Evolutionary conservation across 2,113 vertebrate species (phyloP).

Genomic region (Marcusenius ussheri): DNA sequence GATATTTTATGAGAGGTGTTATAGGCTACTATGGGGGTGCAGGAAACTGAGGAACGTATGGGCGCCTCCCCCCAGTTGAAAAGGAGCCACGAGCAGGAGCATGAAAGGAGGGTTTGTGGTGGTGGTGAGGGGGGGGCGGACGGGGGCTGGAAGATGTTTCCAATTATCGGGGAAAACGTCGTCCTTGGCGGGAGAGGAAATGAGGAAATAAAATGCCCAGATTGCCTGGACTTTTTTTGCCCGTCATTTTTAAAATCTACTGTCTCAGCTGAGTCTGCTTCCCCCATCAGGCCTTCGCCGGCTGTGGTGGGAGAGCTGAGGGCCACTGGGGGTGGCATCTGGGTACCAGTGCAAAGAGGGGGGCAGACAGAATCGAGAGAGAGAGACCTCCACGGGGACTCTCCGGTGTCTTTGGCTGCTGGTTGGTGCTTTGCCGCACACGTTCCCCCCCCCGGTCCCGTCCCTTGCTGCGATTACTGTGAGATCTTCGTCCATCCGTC

Average conservation of each 20-base stretch:
- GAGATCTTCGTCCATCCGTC: background rate
- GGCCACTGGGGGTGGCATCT: slow-evolving; percentile 29
- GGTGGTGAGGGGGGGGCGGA: slow-evolving; percentile 21
- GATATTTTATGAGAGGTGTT: no score
- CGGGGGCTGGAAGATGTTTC: slow-evolving; percentile 43
- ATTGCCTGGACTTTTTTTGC: slow-evolving; percentile 43
- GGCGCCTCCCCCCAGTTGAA: background rate
- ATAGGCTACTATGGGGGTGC: no score
- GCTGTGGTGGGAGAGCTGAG: slow-evolving; percentile 17
- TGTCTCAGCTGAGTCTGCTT: background rate
- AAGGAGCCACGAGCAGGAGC: background rate
- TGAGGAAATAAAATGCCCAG: slow-evolving; percentile 49
- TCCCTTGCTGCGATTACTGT: background rate
- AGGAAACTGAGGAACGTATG: no score
- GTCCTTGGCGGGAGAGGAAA: slow-evolving; percentile 41
- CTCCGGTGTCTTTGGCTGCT: slow-evolving; percentile 45
- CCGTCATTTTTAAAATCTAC: background rate
- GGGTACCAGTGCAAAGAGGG: background rate
- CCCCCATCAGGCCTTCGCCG: slow-evolving; percentile 18
- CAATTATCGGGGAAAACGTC: slow-evolving; percentile 41
- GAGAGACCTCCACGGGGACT: slow-evolving; percentile 39
- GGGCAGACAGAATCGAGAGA: background rate
- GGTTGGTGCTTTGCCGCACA: slow-evolving; percentile 28
- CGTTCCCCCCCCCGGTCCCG: background rate
- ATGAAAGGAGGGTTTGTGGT: slow-evolving; percentile 17